Conservation (phyloP, 2,797 vertebrate species). For the Luscinia megarhynchos region DNA sequence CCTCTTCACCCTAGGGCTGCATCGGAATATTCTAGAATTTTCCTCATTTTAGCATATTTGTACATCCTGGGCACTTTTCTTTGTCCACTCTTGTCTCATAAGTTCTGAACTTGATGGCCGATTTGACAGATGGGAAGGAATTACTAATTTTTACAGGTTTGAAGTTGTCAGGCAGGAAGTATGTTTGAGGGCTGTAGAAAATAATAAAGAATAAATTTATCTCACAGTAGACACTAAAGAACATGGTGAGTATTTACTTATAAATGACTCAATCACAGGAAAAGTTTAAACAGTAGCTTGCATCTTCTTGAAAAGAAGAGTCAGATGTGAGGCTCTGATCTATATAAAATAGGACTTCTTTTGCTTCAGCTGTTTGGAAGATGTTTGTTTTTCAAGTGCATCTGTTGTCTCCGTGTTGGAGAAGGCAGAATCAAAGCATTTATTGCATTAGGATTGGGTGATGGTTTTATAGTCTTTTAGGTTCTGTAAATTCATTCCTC, state of each 20-base stretch:
- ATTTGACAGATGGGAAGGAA: neutral
- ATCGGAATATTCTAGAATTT: neutral
- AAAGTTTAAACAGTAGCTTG: neutral
- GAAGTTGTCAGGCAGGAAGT: neutral
- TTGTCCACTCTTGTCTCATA: neutral
- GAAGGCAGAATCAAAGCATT: neutral
- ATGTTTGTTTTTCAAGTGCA: neutral
- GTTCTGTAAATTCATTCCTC: neutral
- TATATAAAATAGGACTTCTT: neutral
- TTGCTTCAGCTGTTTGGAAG: neutral
- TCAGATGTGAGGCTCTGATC: neutral
- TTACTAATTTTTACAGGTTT: neutral
- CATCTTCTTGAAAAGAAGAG: neutral
- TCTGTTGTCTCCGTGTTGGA: neutral
- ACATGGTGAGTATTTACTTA: neutral
- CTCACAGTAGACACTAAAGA: neutral
- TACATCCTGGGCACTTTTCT: rapidly evolving
- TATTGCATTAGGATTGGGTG: neutral
- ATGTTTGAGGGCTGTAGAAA: neutral
- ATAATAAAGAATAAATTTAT: neutral
- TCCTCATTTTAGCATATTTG: neutral
- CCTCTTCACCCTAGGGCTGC: neutral
- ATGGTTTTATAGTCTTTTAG: neutral
- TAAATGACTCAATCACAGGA: neutral
- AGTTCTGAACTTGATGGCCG: neutral